phyloP scores from a whole-genome alignment of 2,113 vertebrate genomes.

The Hemiprocne comata region DNA sequence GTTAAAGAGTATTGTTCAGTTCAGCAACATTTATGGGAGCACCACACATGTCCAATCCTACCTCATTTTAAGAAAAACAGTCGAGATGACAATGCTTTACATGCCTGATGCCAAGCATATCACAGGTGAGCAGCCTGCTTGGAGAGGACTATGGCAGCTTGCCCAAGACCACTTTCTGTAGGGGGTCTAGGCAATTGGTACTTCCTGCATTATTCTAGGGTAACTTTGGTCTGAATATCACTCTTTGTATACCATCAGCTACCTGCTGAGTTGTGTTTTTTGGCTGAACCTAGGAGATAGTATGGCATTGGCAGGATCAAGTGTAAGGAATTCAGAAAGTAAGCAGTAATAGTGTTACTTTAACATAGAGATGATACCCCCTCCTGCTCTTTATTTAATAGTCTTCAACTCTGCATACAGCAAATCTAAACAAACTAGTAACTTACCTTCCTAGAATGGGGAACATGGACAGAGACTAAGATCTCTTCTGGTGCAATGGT shows the following conservation, averaged over 20 bases:
- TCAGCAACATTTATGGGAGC: background rate
- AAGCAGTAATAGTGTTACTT: background rate
- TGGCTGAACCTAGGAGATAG: background rate
- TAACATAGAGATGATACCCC: background rate
- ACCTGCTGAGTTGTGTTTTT: background rate
- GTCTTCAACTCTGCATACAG: background rate
- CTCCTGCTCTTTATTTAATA: background rate
- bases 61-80: background rate
- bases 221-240: background rate
- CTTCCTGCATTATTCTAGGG: background rate
- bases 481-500: conserved; percentile 82
- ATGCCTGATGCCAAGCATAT: background rate
- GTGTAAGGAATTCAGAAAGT: background rate
- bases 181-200: background rate
- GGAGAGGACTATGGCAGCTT: background rate
- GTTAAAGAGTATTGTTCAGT: background rate
- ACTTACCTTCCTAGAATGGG: conserved; percentile 81
- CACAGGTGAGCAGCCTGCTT: background rate
- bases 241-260: background rate
- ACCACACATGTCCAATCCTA: background rate
- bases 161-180: background rate
- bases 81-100: background rate
- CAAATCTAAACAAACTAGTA: background rate
- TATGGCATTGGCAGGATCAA: background rate
- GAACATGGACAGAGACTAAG: conserved; percentile 84